phyloP scores from a whole-genome alignment of 2,888 invertebrate genomes.

The Polietes domitor region DNA sequence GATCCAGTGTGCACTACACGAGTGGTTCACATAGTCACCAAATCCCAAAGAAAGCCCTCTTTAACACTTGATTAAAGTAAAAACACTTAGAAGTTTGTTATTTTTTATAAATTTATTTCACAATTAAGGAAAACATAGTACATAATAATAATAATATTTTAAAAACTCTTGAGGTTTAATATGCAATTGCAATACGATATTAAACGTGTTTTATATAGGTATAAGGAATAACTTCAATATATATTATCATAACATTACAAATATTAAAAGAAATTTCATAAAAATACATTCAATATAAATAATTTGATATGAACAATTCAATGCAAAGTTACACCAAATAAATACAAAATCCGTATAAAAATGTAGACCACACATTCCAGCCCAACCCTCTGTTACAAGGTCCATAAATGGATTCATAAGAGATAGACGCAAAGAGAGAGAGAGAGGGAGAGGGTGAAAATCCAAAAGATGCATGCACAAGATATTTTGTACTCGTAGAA shows the following conservation, averaged over 20 bases:
- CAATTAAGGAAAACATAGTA: constrained; percentile 14
- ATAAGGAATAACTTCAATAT: constrained; percentile 38
- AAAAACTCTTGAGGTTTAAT: constrained; percentile 20
- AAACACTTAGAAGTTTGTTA: not conserved
- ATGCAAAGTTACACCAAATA: constrained; percentile 22
- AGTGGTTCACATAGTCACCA: too few species aligned
- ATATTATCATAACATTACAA: constrained; percentile 19
- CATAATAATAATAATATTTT: constrained; percentile 14
- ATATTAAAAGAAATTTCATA: constrained; percentile 21
- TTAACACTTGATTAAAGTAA: not conserved
- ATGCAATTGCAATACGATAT: constrained; percentile 15
- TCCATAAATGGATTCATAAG: not conserved
- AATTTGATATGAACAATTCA: constrained; percentile 23
- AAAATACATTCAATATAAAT: constrained; percentile 23
- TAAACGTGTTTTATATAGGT: constrained; percentile 17
- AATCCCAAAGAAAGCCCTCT: too few species aligned
- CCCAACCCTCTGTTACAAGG: not conserved
- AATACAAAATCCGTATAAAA: not conserved
- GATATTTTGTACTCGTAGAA: not conserved
- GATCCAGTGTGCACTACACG: too few species aligned
- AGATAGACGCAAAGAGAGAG: not conserved
- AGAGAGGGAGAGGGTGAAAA: not conserved
- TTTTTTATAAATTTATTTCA: constrained; percentile 30
- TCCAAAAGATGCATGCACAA: not conserved
- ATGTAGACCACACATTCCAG: not conserved